These are phyloP conservation scores for Dusona sp. DNA, from an alignment of 2,888 invertebrate genomes.

Conservation along the genomic window DNA sequence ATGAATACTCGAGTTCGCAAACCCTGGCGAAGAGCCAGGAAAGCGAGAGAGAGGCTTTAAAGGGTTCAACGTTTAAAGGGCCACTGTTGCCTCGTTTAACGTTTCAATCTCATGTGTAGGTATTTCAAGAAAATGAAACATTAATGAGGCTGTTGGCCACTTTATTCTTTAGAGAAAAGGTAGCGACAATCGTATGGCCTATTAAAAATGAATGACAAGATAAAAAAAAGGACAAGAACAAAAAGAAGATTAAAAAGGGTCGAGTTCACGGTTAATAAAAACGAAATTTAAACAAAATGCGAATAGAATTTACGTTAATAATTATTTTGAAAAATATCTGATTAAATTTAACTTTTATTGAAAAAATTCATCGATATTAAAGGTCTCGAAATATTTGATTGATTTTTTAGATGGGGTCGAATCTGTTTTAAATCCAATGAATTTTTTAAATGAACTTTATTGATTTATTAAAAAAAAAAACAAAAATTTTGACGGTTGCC, in stretches of 20 bases:
- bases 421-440: background rate
- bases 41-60: conserved; percentile 19
- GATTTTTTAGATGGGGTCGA: no score
- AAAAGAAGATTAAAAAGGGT: background rate
- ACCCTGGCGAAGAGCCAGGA: conserved; percentile 52
- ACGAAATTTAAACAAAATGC: background rate
- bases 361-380: background rate
- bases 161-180: background rate
- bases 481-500: no score
- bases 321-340: no score
- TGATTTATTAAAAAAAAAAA: background rate
- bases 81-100: background rate
- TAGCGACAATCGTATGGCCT: background rate
- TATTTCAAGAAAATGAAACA: background rate
- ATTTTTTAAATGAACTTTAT: background rate
- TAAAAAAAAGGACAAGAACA: background rate
- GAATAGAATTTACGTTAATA: no score
- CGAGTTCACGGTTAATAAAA: background rate
- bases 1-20: conserved; percentile 33
- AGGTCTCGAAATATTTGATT: background rate
- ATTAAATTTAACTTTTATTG: no score
- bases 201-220: background rate
- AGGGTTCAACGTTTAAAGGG: conserved; percentile 55
- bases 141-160: background rate
- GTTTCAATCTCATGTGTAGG: background rate